Conservation (phyloP, 2,113 vertebrate species). For the Salminus brasiliensis region DNA sequence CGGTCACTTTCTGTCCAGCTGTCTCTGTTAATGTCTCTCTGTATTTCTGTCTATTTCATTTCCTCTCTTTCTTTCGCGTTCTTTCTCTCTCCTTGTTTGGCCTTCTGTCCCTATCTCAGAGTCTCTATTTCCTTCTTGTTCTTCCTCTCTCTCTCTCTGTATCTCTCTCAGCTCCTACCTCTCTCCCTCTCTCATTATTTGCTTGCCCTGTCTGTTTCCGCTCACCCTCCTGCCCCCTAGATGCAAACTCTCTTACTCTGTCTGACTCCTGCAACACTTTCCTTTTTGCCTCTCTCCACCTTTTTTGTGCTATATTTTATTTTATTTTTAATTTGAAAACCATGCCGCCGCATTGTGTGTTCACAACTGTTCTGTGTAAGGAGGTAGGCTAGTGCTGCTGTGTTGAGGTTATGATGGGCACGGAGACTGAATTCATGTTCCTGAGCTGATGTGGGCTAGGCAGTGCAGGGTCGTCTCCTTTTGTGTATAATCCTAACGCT, state of each 20-base stretch:
- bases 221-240: not conserved
- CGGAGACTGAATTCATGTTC: not conserved
- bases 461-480: conserved; percentile 66
- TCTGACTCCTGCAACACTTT: no score
- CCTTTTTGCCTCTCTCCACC: not conserved
- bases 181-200: not conserved
- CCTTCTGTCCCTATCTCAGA: not conserved
- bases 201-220: not conserved
- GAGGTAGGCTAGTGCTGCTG: not conserved
- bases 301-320: not conserved
- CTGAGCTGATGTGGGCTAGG: conserved; percentile 64
- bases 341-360: not conserved
- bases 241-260: not conserved
- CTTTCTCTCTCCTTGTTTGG: not conserved
- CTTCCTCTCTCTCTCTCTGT: not conserved
- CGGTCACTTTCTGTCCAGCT: no score
- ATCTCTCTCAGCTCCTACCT: not conserved
- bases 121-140: not conserved
- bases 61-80: not conserved
- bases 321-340: not conserved
- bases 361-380: not conserved
- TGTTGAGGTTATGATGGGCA: not conserved
- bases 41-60: no score
- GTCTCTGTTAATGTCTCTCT: no score
- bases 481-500: conserved; percentile 75